phyloP scores from a whole-genome alignment of 2,888 invertebrate genomes.

The Gasteruption jaculator region DNA sequence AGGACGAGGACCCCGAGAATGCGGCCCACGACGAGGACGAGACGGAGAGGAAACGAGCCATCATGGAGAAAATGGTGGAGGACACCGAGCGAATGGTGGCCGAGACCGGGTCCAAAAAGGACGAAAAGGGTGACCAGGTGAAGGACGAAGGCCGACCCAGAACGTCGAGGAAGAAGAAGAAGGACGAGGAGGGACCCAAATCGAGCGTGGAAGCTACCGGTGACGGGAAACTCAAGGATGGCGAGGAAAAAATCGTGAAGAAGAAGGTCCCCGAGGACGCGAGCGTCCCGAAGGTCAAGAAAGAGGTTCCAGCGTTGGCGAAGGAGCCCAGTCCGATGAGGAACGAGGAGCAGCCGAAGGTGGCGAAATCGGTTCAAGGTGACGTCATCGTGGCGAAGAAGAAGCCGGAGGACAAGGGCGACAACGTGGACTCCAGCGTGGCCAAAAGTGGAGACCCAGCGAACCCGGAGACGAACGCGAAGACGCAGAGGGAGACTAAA shows the following conservation, averaged over 20 bases:
- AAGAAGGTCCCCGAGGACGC: slow-evolving; percentile 10
- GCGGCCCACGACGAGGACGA: slow-evolving; percentile 34
- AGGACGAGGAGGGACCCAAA: too few relatives aligned
- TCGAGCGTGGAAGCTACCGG: too few relatives aligned
- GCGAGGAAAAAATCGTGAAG: slow-evolving; percentile 10
- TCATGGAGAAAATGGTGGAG: slow-evolving; percentile 44
- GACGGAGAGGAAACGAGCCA: slow-evolving; percentile 35
- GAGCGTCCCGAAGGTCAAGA: slow-evolving; percentile 2
- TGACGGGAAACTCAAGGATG: slow-evolving; percentile 17
- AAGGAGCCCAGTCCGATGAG: slow-evolving; percentile 21
- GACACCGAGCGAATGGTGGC: slow-evolving; percentile 40
- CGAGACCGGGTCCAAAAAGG: background rate
- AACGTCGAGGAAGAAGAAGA: background rate
- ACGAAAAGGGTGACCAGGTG: slow-evolving; percentile 7
- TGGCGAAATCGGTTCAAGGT: slow-evolving; percentile 14
- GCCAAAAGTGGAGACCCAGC: slow-evolving; percentile 11
- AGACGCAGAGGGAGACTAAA: slow-evolving; percentile 51
- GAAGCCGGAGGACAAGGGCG: slow-evolving; percentile 16
- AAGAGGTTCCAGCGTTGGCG: slow-evolving; percentile 9
- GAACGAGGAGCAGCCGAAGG: slow-evolving; percentile 23
- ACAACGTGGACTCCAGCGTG: slow-evolving; percentile 10
- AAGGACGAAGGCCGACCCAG: slow-evolving; percentile 4
- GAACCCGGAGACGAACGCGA: slow-evolving; percentile 44
- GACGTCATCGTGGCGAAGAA: slow-evolving; percentile 14
- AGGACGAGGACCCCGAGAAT: slow-evolving; percentile 27